Percentiles rank a stretch among this genome's conserved stretches.
These are phyloP conservation scores for Allophyes oxyacanthae DNA, from an alignment of 2,888 invertebrate genomes.

Conservation along the genomic window DNA sequence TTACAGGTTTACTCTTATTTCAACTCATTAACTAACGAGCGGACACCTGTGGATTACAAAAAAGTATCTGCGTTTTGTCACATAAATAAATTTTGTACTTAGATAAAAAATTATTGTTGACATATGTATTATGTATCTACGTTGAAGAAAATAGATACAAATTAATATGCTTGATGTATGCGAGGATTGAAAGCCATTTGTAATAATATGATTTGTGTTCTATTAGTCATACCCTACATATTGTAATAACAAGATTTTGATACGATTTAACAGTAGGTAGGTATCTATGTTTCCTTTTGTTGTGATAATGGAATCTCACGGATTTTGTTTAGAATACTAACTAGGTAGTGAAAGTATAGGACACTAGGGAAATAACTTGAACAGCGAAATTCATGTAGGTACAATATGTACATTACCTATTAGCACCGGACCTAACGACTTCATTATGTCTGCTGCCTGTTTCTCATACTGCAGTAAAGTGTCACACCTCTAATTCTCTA, in stretches of 20 bases:
- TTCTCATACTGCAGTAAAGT: constrained; percentile 11
- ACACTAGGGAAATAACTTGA: constrained; percentile 40
- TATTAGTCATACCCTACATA: constrained; percentile 1
- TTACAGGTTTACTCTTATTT: too few species aligned
- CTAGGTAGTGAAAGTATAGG: constrained; percentile 36
- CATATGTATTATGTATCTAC: background rate
- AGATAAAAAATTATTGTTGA: too few species aligned
- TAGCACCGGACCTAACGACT: constrained; percentile 30
- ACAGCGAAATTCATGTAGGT: constrained; percentile 46
- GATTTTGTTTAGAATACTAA: constrained; percentile 14
- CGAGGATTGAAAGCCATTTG: constrained; percentile 12
- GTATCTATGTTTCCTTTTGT: constrained; percentile 9
- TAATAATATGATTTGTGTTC: constrained; percentile 13
- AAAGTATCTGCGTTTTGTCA: too few species aligned
- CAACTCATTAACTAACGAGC: too few species aligned
- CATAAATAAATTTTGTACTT: too few species aligned
- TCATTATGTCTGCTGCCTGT: constrained; percentile 22
- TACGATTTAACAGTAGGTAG: constrained; percentile 11
- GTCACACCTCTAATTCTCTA: constrained; percentile 15
- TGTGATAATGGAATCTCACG: constrained; percentile 4
- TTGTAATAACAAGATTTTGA: constrained; percentile 11
- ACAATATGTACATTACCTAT: constrained; percentile 33
- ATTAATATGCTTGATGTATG: constrained; percentile 10
- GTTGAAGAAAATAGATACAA: constrained; percentile 6
- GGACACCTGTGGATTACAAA: too few species aligned